These are phyloP conservation scores for Heterocephalus glaber DNA, from an alignment of 2,113 vertebrate genomes.

Conservation along the genomic window DNA sequence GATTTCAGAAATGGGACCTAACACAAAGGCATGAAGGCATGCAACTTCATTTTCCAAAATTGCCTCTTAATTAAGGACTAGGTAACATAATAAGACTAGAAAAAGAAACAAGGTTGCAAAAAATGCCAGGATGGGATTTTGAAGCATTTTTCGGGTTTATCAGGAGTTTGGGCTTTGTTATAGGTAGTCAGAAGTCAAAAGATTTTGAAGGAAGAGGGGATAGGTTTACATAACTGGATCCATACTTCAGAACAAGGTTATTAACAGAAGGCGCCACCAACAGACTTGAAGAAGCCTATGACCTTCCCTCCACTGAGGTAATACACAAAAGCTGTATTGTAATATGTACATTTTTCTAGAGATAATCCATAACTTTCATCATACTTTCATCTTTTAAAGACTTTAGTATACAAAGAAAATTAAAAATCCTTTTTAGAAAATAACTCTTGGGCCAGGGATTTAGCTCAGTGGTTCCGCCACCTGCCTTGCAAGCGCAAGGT, in stretches of 20 bases:
- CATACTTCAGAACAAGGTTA: background rate
- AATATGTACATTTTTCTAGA: background rate
- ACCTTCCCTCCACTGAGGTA: background rate
- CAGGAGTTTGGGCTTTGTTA: background rate
- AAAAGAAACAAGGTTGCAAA: background rate
- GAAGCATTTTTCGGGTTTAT: conserved; percentile 36
- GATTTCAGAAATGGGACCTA: background rate
- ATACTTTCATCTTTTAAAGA: conserved; percentile 30
- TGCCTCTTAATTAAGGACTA: conserved; percentile 21
- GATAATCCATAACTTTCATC: background rate
- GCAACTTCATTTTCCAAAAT: background rate
- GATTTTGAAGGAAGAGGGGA: background rate
- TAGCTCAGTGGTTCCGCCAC: too few relatives aligned
- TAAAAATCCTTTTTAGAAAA: conserved; percentile 37
- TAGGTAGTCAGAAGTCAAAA: background rate
- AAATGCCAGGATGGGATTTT: background rate
- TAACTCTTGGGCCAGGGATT: too few relatives aligned
- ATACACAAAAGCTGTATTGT: background rate
- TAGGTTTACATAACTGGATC: background rate
- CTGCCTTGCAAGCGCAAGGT: too few relatives aligned
- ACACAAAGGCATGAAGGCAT: conserved; percentile 15
- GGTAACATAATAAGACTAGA: background rate
- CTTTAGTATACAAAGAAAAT: background rate
- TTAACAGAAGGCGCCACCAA: background rate
- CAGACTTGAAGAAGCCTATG: background rate